Base-by-base conservation (phyloP, 2,888 invertebrate species). In the Sinodicranocentrus sp. region DNA sequence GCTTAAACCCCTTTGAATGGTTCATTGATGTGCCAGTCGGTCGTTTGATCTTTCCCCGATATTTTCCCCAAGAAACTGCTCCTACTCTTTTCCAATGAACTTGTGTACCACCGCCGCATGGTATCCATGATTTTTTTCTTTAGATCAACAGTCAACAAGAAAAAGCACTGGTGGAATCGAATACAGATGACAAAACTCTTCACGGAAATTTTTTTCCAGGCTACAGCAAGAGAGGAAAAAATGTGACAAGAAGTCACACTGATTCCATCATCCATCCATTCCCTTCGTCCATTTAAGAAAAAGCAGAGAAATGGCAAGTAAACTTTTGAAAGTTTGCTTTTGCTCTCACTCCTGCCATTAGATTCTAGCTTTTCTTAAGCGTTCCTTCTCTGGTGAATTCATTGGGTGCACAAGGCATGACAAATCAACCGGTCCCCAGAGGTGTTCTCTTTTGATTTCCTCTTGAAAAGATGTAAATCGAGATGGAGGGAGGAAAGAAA, bases 341-440 rank as follows among this genome's bases (percentile, higher is more conserved):
- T n/a, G 3, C 10, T 57, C 25, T 57, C 13, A 25, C 57, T 57
- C 25, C 2, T 57, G 10, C 25, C 19, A 25, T 57, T 57, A 25
- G 13, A 23, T 44, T 44, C n/a, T n/a, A n/a, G 44, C 44, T 44
- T 44, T 44, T 8, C 44, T 44, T 44, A 57, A 57, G 23, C n/a
- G 21, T 54, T 23, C 25, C 25, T 67, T 23, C 63, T 67, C 52
- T 54, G 76, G 54, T 65, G 54, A 76, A 76, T 67, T 76, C 65
- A 44, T 63, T 26, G 48, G 54, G 68, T 65, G 77, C 65, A 77
- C 68, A 77, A 77, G 65, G 77, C 77, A 77, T 77, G 77, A 77
- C 77, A 77, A 77, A 77, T 77, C 67, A 77, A 77, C 67, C 65
- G 77, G 77, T 59, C 77, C 68, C 77, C 15, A 59, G 77, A 77